phyloP scores from a whole-genome alignment of 2,888 invertebrate genomes.

The Melikaiella ostensackeni region DNA sequence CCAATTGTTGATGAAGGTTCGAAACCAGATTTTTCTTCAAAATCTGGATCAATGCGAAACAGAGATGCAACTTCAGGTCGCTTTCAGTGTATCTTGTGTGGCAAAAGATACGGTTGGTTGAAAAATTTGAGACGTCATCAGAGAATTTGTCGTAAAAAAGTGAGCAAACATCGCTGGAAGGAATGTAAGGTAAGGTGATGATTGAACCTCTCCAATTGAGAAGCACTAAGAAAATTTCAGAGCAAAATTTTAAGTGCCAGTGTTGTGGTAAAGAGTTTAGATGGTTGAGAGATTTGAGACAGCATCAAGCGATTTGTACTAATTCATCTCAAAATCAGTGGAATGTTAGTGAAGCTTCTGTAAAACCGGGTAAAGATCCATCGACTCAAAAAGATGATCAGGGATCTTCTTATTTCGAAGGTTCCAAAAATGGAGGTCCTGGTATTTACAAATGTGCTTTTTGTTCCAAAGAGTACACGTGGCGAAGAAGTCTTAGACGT shows the following conservation, averaged over 20 bases:
- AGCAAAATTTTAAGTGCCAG: constrained; percentile 65
- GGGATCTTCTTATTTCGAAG: constrained; percentile 69
- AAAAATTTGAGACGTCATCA: constrained; percentile 75
- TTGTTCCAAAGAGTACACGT: constrained; percentile 57
- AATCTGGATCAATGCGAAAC: constrained; percentile 4
- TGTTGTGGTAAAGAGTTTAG: constrained; percentile 75
- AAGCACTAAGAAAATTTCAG: neutral
- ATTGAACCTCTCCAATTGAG: constrained; percentile 8
- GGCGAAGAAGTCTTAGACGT: constrained; percentile 58
- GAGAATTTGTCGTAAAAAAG: constrained; percentile 75
- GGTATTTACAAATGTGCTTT: constrained; percentile 58
- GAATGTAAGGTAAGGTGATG: constrained; percentile 34
- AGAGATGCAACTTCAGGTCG: constrained; percentile 13
- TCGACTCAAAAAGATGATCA: constrained; percentile 74
- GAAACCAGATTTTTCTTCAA: neutral
- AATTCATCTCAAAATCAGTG: constrained; percentile 1
- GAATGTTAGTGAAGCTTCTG: constrained; percentile 44
- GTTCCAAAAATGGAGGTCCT: constrained; percentile 34
- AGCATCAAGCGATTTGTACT: constrained; percentile 77
- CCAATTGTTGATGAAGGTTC: neutral
- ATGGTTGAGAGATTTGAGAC: constrained; percentile 73
- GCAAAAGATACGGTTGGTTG: constrained; percentile 75
- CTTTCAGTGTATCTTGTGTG: constrained; percentile 70
- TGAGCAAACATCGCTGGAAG: constrained; percentile 54
- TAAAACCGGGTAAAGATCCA: constrained; percentile 75